Percentiles rank a stretch among this genome's conserved stretches.
These are phyloP conservation scores for Cebus imitator DNA, from an alignment of 2,113 vertebrate genomes.

Conservation along the genomic window DNA sequence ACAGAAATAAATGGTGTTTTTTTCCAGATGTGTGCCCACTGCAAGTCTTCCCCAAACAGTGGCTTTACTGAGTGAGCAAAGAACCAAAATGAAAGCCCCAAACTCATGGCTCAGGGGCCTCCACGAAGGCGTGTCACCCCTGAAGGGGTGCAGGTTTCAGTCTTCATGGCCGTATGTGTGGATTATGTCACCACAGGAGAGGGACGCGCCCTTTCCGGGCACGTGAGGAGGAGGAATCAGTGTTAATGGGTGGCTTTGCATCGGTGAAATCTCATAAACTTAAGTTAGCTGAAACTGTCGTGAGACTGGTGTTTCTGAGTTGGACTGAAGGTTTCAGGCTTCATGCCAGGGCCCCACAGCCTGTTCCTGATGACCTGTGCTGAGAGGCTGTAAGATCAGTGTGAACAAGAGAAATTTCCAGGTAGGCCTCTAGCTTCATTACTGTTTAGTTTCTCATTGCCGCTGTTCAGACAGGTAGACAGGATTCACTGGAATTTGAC, in stretches of 20 bases:
- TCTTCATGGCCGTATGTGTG: rapidly evolving
- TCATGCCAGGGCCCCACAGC: rapidly evolving
- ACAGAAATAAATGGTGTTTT: not conserved
- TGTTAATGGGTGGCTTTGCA: not conserved
- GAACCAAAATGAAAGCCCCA: not conserved
- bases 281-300: not conserved
- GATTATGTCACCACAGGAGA: not conserved
- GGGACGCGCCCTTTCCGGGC: not conserved
- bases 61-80: not conserved
- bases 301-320: not conserved
- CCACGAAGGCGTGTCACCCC: not conserved
- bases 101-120: not conserved
- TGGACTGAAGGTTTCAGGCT: conserved; percentile 13
- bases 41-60: conserved; percentile 25
- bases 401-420: too few relatives aligned
- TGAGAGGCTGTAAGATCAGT: rapidly evolving
- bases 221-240: not conserved
- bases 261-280: not conserved
- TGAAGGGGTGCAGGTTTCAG: not conserved
- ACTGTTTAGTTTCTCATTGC: not conserved
- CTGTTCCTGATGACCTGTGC: not conserved
- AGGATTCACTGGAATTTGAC: rapidly evolving
- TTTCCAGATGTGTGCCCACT: conserved; percentile 32
- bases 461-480: not conserved
- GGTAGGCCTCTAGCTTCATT: not conserved